A percentile compares a stretch with the other conserved stretches of the same genome.
Evolutionary conservation across 1,140 invertebrate genomes (phyloP).

Genomic region (Hycleus phaleratus): DNA sequence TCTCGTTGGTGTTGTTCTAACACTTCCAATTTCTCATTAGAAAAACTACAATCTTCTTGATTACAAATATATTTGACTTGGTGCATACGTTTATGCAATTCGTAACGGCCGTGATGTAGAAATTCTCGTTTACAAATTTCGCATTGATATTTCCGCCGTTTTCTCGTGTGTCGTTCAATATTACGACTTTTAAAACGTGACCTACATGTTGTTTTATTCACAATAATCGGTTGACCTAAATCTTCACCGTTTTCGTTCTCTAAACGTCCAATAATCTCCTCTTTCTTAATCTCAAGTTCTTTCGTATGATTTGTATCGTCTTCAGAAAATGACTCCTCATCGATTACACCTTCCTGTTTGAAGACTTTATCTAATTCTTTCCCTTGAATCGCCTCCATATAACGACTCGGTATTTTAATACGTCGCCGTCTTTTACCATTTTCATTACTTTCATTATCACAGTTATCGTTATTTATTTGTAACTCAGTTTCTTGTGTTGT

Average conservation of each 20-base stretch:
- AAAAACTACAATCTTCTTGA: constrained; percentile 39
- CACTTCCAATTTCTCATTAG: constrained; percentile 43
- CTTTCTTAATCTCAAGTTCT: constrained; percentile 21
- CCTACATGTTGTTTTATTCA: constrained; percentile 45
- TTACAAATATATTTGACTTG: constrained; percentile 48
- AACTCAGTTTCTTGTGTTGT: background rate
- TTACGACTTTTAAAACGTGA: constrained; percentile 43
- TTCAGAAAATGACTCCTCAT: constrained; percentile 47
- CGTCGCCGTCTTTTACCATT: constrained; percentile 52
- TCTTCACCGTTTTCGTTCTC: constrained; percentile 52
- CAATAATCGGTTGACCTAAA: constrained; percentile 53
- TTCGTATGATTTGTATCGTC: constrained; percentile 30
- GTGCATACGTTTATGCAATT: constrained; percentile 35
- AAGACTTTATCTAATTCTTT: constrained; percentile 67
- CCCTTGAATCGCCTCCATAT: constrained; percentile 59
- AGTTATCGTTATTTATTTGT: constrained; percentile 21
- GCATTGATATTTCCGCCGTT: constrained; percentile 46
- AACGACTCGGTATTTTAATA: constrained; percentile 59
- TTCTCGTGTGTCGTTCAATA: constrained; percentile 20
- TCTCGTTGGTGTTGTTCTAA: constrained; percentile 48
- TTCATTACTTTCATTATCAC: constrained; percentile 38
- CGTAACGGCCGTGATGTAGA: constrained; percentile 44
- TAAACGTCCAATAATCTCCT: constrained; percentile 58
- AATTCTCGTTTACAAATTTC: constrained; percentile 49
- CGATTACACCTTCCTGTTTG: constrained; percentile 61